Evolutionary conservation across 2,888 invertebrate species (phyloP), one percentile per base, ranked within the genome.

Genomic region (Lasius platythorax): DNA sequence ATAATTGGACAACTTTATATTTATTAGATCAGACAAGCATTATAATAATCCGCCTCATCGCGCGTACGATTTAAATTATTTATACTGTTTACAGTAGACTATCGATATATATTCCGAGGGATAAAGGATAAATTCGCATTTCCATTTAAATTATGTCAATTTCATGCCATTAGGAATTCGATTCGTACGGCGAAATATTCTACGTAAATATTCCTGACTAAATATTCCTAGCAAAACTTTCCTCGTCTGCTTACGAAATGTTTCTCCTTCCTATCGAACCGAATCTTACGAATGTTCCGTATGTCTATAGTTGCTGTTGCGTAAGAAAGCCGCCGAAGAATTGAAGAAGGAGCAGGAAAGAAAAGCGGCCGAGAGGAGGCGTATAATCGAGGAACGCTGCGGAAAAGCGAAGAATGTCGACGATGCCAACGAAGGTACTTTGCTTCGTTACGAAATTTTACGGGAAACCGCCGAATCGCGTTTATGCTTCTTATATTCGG

Each of bases 311-410:
- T 97, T 99, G 96, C 96, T 99, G 97, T 97, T 99, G 96, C 99
- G 99, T 98, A 99, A 99, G 96, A 99, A 99, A 97, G 99, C 99
- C 95, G 99, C 99, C 93, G 99, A 99, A 96, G 99, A 99, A 96
- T 96, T 99, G 96, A 99, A 99, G 96, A 99, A 99, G 96, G 99
- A 99, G 96, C 99, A 99, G 96, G 99, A 99, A 96, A 98, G 98
- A 95, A 99, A 99, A 96, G 99, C 99, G 85, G 98, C 99, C 91
- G 99, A 99, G 96, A 98, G 99, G 95, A 98, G 99, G 96, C 98
- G 98, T 95, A 98, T 99, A 96, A 99, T 99, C 95, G 98, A 98
- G 95, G 98, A 99, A 95, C 97, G 99, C 95, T 98, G 98, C 95
- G 99, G 99, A 95, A 97, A 98, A 95, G 96, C 98, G 92, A 98